These are phyloP conservation scores for Drosophila suboccidentalis DNA, from an alignment of 2,888 invertebrate species.

Conservation along the genomic window DNA sequence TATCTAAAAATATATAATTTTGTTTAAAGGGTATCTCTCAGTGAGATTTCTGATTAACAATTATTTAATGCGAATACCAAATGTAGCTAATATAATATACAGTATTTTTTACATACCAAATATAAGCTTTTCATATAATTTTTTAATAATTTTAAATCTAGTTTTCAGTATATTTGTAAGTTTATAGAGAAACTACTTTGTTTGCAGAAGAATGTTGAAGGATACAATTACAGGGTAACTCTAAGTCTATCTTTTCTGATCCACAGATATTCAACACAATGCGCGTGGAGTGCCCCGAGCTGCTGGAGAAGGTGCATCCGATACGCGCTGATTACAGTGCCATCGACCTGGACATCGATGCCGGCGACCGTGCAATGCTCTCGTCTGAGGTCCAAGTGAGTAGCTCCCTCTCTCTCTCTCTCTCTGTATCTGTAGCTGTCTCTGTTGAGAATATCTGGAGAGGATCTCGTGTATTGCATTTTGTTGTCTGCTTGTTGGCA, in stretches of 20 bases:
- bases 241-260: not conserved
- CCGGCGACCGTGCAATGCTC: constrained; percentile 85
- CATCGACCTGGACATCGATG: constrained; percentile 86
- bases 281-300: constrained; percentile 85
- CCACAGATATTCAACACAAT: constrained; percentile 87
- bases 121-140: no score
- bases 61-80: no score
- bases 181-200: no score
- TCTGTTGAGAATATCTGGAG: constrained; percentile 14
- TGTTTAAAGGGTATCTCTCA: no score
- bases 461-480: constrained; percentile 31
- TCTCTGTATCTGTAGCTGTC: not conserved
- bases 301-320: constrained; percentile 87
- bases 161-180: no score
- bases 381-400: constrained; percentile 87
- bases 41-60: no score
- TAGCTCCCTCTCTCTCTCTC: constrained; percentile 28
- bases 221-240: constrained; percentile 2
- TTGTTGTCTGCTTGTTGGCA: constrained; percentile 58
- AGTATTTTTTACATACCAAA: no score
- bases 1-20: no score
- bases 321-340: constrained; percentile 87
- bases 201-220: not conserved
- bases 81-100: no score
- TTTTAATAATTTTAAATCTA: no score